phyloP scores from a whole-genome alignment of 2,797 vertebrate species.

The Sardinella longiceps region DNA sequence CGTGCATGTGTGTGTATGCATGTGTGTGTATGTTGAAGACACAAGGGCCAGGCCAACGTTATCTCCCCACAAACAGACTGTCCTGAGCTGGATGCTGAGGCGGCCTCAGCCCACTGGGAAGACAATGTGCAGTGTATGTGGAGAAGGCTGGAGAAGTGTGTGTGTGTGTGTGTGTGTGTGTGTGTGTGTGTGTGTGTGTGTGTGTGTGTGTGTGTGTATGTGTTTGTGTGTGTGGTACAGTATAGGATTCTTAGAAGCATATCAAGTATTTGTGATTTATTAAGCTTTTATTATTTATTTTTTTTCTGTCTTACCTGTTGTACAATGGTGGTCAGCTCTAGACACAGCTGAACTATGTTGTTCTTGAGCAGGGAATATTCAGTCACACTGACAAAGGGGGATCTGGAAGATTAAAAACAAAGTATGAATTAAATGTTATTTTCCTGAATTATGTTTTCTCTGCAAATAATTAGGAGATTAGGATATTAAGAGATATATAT shows the following conservation, averaged over 20 bases:
- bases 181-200: not conserved
- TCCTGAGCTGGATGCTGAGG: not conserved
- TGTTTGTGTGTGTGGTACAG: not conserved
- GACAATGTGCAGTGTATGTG: not conserved
- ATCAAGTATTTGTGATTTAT: no score
- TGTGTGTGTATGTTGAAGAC: not conserved
- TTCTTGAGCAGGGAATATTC: slow-evolving; percentile 95
- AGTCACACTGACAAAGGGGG: slow-evolving; percentile 91
- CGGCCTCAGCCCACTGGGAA: not conserved
- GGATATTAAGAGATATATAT: no score
- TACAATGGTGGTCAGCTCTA: slow-evolving; percentile 92
- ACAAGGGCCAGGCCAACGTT: not conserved
- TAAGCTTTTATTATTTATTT: no score
- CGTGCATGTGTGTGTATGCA: not conserved
- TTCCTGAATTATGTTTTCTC: not conserved
- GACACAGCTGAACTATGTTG: slow-evolving; percentile 93
- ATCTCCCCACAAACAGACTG: slow-evolving; percentile 16
- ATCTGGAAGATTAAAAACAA: slow-evolving; percentile 72
- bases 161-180: slow-evolving; percentile 15
- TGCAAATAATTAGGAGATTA: not conserved
- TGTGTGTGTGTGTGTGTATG: not conserved
- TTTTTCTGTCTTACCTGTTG: slow-evolving; percentile 80
- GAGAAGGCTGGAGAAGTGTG: not conserved
- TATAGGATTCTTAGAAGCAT: no score
- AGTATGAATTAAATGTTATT: not conserved